A percentile compares a stretch with the other conserved stretches of the same genome.
Conservation (phyloP, 2,113 vertebrate species). For the Cnemophilus loriae region DNA sequence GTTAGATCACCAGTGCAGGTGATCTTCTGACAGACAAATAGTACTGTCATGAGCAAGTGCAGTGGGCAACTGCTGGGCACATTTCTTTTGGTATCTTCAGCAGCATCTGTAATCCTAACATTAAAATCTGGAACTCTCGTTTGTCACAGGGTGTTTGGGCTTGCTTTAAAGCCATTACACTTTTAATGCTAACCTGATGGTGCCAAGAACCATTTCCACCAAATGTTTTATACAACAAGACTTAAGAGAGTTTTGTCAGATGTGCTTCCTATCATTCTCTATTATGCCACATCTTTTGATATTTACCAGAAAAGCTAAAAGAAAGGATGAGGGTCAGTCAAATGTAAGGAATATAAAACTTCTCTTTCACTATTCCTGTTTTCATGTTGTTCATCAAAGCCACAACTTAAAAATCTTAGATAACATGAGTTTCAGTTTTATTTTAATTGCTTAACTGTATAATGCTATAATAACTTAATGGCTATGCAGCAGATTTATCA, state of each 20-base stretch:
- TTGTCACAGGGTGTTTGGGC: not conserved
- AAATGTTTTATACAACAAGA: conserved; percentile 10
- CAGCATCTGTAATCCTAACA: not conserved
- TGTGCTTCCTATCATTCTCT: not conserved
- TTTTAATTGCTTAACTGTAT: not conserved
- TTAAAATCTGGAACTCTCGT: not conserved
- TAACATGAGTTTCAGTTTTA: not conserved
- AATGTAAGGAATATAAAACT: not conserved
- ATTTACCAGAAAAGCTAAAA: not conserved
- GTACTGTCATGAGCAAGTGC: not conserved
- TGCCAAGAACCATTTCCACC: not conserved
- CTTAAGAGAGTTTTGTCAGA: not conserved
- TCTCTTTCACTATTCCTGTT: not conserved
- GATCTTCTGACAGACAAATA: not conserved
- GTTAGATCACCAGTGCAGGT: rapidly evolving
- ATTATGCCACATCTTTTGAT: not conserved
- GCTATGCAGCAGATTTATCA: not conserved
- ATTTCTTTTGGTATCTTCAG: not conserved
- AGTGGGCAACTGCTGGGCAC: not conserved
- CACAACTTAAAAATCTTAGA: not conserved
- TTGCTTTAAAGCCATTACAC: not conserved
- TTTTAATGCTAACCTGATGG: not conserved
- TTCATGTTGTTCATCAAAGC: not conserved
- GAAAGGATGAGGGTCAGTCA: not conserved
- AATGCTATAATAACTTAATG: not conserved